A percentile compares a stretch with the other conserved stretches of the same genome.
Evolutionary conservation across 2,797 vertebrate genomes (phyloP).

Genomic region (Danionella dracula): DNA sequence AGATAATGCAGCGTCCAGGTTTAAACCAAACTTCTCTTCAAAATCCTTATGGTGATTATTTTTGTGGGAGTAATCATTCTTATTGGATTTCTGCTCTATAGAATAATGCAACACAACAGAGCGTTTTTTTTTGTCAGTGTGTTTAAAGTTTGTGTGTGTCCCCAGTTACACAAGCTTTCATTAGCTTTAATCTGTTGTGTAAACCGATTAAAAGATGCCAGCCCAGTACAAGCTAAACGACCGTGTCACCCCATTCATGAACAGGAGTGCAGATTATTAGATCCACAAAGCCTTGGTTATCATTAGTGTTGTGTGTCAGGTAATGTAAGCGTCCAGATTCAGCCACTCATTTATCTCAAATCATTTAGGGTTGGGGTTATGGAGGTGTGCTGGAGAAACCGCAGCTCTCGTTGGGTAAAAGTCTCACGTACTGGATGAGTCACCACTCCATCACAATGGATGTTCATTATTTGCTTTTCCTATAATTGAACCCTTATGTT

Average conservation of each 20-base stretch:
- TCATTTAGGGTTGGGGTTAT: too few relatives aligned
- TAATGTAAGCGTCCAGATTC: too few relatives aligned
- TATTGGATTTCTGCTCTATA: neutral
- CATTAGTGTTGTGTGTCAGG: neutral
- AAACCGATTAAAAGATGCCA: slow-evolving; percentile 44
- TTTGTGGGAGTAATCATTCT: slow-evolving; percentile 9
- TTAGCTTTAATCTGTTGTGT: slow-evolving; percentile 45
- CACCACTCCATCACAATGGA: too few relatives aligned
- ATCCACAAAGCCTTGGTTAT: neutral
- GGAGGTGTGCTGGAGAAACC: too few relatives aligned
- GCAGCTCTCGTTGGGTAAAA: too few relatives aligned
- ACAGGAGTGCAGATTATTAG: neutral
- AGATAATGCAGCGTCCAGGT: slow-evolving; percentile 19
- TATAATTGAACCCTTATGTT: too few relatives aligned
- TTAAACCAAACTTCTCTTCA: slow-evolving; percentile 5
- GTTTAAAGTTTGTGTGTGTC: slow-evolving; percentile 12
- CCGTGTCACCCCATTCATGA: slow-evolving; percentile 32
- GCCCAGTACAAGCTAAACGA: slow-evolving; percentile 31
- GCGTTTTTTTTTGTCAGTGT: slow-evolving; percentile 1
- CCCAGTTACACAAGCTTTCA: slow-evolving; percentile 31
- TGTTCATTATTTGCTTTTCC: too few relatives aligned
- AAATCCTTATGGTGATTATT: slow-evolving; percentile 25
- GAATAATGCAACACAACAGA: neutral
- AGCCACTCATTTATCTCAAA: too few relatives aligned
- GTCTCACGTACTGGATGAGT: too few relatives aligned